Percentiles rank a stretch among this genome's conserved stretches.
phyloP scores from a whole-genome alignment of 37 sponge, comb jelly and placozoan genomes.

The Diacarnus erythraeanus region DNA sequence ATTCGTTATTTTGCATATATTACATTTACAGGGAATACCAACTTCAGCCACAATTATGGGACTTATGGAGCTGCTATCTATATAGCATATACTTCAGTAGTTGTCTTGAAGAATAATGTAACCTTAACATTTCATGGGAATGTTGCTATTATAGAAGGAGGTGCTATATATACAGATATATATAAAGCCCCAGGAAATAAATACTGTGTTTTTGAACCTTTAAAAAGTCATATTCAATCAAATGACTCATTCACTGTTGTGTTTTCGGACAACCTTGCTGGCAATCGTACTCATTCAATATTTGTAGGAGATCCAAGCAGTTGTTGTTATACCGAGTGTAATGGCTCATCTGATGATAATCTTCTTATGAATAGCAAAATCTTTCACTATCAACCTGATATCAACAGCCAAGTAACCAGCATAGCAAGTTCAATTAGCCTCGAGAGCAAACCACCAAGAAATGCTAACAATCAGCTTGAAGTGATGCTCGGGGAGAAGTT shows the following conservation, averaged over 20 bases:
- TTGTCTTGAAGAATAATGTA: neutral
- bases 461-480: neutral
- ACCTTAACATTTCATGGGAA: neutral
- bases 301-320: neutral
- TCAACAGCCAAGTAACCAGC: neutral
- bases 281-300: neutral
- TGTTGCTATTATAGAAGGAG: neutral
- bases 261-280: neutral
- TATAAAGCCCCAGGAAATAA: neutral
- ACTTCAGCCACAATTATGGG: neutral
- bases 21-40: neutral
- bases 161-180: neutral
- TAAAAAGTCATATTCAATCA: neutral
- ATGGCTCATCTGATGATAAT: neutral
- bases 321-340: neutral
- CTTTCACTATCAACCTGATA: neutral
- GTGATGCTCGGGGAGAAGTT: conserved; percentile 27
- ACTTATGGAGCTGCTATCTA: neutral
- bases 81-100: neutral
- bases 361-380: neutral
- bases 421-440: neutral
- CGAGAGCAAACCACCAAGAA: neutral
- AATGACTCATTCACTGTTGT: neutral
- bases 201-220: neutral
- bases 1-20: neutral